These are phyloP conservation scores for Ischnus inquisitorius DNA, from an alignment of 2,888 invertebrate genomes.

Conservation along the genomic window DNA sequence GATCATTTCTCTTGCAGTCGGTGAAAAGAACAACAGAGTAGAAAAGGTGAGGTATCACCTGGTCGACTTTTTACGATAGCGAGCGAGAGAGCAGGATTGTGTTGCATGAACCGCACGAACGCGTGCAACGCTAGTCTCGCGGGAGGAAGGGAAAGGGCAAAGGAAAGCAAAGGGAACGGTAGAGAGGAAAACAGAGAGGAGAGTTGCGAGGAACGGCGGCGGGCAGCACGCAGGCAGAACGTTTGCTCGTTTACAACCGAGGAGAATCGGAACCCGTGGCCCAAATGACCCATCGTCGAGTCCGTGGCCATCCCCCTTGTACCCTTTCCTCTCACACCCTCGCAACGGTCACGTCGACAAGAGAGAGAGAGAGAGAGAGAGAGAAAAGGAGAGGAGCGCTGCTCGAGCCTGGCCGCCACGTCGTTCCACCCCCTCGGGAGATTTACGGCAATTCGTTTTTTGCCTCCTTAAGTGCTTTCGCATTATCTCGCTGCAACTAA, in stretches of 20 bases:
- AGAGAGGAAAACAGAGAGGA: conserved; percentile 48
- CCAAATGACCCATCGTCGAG: conserved; percentile 74
- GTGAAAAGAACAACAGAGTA: conserved; percentile 6
- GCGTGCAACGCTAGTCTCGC: conserved; percentile 38
- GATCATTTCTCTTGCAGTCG: neutral
- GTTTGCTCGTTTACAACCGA: conserved; percentile 78
- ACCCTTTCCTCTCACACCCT: conserved; percentile 59
- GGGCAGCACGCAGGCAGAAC: conserved; percentile 66
- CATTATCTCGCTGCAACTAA: conserved; percentile 81
- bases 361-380: neutral
- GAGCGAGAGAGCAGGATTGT: neutral
- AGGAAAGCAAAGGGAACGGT: conserved; percentile 60
- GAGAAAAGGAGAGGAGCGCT: neutral
- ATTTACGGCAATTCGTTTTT: conserved; percentile 82
- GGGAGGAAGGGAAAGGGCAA: neutral
- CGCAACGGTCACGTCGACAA: conserved; percentile 68
- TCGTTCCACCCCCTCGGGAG: conserved; percentile 71
- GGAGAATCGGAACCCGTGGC: conserved; percentile 78
- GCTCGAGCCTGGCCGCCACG: conserved; percentile 43
- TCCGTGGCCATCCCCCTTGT: conserved; percentile 53
- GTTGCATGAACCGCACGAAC: conserved; percentile 41
- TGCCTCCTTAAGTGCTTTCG: conserved; percentile 80
- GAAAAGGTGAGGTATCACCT: conserved; percentile 14
- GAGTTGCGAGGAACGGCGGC: conserved; percentile 55
- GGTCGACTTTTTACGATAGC: conserved; percentile 40